Evolutionary conservation across 2,797 vertebrate genomes (phyloP).

Genomic region (Lophius americanus): DNA sequence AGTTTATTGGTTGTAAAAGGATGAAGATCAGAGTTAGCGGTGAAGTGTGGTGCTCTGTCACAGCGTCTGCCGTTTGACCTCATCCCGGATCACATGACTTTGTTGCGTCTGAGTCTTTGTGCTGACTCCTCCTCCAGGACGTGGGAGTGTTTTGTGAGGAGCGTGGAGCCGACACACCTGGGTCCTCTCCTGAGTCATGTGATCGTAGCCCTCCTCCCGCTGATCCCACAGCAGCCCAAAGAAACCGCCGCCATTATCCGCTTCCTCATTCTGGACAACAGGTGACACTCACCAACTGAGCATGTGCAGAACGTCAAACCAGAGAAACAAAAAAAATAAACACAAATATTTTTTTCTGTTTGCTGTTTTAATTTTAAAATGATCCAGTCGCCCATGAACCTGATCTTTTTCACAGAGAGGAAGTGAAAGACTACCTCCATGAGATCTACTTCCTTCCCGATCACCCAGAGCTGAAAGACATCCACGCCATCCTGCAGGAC

Average conservation of each 20-base stretch:
- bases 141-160: slow-evolving; percentile 96
- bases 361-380: too few species aligned
- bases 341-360: not conserved
- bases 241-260: slow-evolving; percentile 92
- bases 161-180: slow-evolving; percentile 89
- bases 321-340: not conserved
- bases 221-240: slow-evolving; percentile 92
- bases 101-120: not conserved
- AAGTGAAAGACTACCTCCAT: slow-evolving; percentile 95
- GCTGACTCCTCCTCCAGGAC: slow-evolving; percentile 76
- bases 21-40: too few species aligned
- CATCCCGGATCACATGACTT: too few species aligned
- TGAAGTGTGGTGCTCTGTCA: too few species aligned
- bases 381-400: not conserved
- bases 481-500: slow-evolving; percentile 93
- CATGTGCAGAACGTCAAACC: not conserved
- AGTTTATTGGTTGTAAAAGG: too few species aligned
- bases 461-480: slow-evolving; percentile 92
- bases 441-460: slow-evolving; percentile 99
- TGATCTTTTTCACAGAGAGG: slow-evolving; percentile 80
- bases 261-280: slow-evolving; percentile 96
- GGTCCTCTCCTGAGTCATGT: slow-evolving; percentile 96
- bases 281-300: slow-evolving; percentile 70
- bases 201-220: slow-evolving; percentile 95
- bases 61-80: too few species aligned